A percentile compares a stretch with the other conserved stretches of the same genome.
phyloP scores from a whole-genome alignment of 35 echinoderm and acorn worm species.

The Heliocidaris erythrogramma region DNA sequence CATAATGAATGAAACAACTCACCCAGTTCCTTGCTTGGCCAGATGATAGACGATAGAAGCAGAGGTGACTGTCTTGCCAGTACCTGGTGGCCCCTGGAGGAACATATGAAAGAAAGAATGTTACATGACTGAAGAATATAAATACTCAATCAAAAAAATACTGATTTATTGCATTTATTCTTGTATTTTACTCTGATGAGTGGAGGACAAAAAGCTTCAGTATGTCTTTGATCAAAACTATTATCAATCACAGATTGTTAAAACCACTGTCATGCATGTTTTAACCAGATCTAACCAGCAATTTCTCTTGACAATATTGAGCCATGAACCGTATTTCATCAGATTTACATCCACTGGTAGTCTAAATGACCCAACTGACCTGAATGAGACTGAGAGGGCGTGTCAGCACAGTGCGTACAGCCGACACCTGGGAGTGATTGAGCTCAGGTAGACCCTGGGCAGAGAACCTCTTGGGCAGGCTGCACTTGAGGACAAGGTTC shows the following conservation, averaged over 20 bases:
- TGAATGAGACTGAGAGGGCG: slow-evolving; percentile 96
- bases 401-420: slow-evolving; percentile 86
- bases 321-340: too few relatives aligned
- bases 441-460: slow-evolving; percentile 84
- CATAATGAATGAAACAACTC: neutral
- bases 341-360: neutral
- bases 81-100: slow-evolving; percentile 89
- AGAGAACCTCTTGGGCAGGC: slow-evolving; percentile 87
- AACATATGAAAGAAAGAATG: neutral
- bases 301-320: neutral
- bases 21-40: slow-evolving; percentile 88
- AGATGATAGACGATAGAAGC: slow-evolving; percentile 93
- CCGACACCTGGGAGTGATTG: slow-evolving; percentile 96
- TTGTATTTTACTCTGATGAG: too few relatives aligned
- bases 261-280: neutral
- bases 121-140: neutral
- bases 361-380: slow-evolving; percentile 46
- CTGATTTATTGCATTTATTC: too few relatives aligned
- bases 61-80: slow-evolving; percentile 94
- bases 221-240: too few relatives aligned
- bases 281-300: neutral
- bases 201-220: too few relatives aligned
- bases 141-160: neutral
- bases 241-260: too few relatives aligned
- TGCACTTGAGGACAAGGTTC: slow-evolving; percentile 91